A percentile compares a stretch with the other conserved stretches of the same genome.
Conservation (phyloP, 2,888 invertebrate species). For the Leptura quadrifasciata region DNA sequence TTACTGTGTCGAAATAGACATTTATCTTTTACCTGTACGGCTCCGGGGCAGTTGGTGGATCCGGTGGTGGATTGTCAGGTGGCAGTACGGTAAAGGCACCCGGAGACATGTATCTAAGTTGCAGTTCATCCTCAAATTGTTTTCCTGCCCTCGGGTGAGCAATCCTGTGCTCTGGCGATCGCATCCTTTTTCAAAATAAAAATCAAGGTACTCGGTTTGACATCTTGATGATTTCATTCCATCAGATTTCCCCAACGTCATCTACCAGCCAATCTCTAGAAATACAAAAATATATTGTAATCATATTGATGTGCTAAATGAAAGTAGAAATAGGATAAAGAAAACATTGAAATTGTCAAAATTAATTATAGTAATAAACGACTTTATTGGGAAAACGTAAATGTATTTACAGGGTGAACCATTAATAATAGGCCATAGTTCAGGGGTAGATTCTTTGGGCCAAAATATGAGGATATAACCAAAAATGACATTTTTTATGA, state of each 20-base stretch:
- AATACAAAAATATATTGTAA: background rate
- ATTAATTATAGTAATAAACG: no score
- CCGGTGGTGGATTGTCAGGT: constrained; percentile 66
- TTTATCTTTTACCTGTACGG: constrained; percentile 68
- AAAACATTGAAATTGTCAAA: no score
- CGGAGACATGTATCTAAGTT: constrained; percentile 69
- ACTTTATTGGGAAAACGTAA: no score
- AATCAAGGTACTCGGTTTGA: constrained; percentile 47
- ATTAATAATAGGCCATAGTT: no score
- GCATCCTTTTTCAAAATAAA: constrained; percentile 61
- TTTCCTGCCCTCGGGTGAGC: constrained; percentile 65
- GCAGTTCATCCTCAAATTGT: constrained; percentile 68
- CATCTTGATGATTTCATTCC: constrained; percentile 54
- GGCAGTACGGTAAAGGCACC: constrained; percentile 72
- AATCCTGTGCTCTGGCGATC: constrained; percentile 65
- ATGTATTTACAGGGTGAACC: no score
- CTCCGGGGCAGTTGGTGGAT: constrained; percentile 69
- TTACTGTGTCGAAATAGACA: background rate
- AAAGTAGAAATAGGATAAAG: background rate
- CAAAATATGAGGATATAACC: no score
- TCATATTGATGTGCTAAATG: background rate
- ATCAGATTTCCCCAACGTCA: constrained; percentile 35
- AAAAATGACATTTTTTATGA: no score
- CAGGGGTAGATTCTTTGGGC: no score
- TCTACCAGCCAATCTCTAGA: background rate